Conservation (phyloP, 2,888 invertebrate species). For the Caradrina kadenii region DNA sequence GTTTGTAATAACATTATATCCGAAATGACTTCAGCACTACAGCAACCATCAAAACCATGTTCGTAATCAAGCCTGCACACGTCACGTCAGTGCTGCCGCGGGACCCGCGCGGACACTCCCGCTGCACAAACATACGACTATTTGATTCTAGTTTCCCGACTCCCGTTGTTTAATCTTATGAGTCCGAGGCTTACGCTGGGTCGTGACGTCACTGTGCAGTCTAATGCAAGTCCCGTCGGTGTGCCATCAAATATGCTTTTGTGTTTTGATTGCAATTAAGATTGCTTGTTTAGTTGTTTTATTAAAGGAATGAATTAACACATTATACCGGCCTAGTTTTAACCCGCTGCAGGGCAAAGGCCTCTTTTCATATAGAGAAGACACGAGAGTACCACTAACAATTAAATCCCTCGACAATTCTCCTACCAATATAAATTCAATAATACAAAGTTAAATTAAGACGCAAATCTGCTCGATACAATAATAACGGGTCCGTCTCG, state of each 20-base stretch:
- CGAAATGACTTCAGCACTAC: not conserved
- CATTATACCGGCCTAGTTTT: no score
- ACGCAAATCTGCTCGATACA: slow-evolving; percentile 6
- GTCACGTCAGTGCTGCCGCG: not conserved
- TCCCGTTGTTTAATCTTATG: slow-evolving; percentile 26
- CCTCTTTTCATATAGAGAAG: no score
- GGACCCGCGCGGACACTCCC: no score
- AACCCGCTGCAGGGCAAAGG: no score
- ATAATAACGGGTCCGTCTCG: slow-evolving; percentile 27
- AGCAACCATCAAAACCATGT: not conserved
- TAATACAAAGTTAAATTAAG: slow-evolving; percentile 3
- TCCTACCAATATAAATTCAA: not conserved
- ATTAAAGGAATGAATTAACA: no score
- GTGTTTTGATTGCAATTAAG: slow-evolving; percentile 44
- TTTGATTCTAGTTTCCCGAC: slow-evolving; percentile 37
- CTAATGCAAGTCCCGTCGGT: not conserved
- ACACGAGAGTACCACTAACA: not conserved
- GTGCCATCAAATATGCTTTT: slow-evolving; percentile 42
- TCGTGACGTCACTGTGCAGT: slow-evolving; percentile 12
- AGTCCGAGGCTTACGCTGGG: slow-evolving; percentile 13
- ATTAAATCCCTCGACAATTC: not conserved
- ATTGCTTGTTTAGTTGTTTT: slow-evolving; percentile 23
- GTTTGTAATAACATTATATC: not conserved
- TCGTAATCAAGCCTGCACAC: not conserved
- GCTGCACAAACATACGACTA: not conserved